A percentile compares a stretch with the other conserved stretches of the same genome.
These are phyloP conservation scores for Osmerus mordax DNA, from an alignment of 2,113 vertebrate species.

Conservation along the genomic window DNA sequence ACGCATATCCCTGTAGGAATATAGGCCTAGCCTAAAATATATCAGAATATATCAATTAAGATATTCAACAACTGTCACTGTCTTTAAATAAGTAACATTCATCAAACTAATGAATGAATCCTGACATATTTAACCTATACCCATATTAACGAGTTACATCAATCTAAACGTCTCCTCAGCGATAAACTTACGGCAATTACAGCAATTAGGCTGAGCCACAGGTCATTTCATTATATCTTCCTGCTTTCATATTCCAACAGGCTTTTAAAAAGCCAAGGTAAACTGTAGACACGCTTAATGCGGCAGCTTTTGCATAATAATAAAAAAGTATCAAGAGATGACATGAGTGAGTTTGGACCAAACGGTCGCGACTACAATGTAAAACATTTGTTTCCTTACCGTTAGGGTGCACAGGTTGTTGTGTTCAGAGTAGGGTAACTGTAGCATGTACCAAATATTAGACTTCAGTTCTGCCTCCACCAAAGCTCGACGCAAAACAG, in stretches of 20 bases:
- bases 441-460: constrained; percentile 26
- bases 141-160: neutral
- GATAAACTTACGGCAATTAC: neutral
- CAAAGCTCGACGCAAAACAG: constrained; percentile 63
- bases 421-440: constrained; percentile 43
- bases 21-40: too few species aligned
- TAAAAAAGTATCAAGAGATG: too few species aligned
- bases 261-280: too few species aligned
- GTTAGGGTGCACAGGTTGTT: constrained; percentile 56
- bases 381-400: constrained; percentile 53
- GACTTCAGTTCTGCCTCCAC: constrained; percentile 47
- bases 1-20: too few species aligned
- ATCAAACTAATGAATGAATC: constrained; percentile 29
- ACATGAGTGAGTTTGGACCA: too few species aligned
- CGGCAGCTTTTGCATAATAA: too few species aligned
- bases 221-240: too few species aligned
- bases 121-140: constrained; percentile 30
- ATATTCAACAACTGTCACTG: constrained; percentile 33
- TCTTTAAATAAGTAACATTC: too few species aligned
- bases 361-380: neutral
- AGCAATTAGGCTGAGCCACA: neutral
- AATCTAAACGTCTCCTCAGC: neutral
- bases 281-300: too few species aligned
- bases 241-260: too few species aligned
- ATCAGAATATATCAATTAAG: constrained; percentile 49